These are phyloP conservation scores for Sphaerophoria taeniata DNA, from an alignment of 2,888 invertebrate species.

Conservation along the genomic window DNA sequence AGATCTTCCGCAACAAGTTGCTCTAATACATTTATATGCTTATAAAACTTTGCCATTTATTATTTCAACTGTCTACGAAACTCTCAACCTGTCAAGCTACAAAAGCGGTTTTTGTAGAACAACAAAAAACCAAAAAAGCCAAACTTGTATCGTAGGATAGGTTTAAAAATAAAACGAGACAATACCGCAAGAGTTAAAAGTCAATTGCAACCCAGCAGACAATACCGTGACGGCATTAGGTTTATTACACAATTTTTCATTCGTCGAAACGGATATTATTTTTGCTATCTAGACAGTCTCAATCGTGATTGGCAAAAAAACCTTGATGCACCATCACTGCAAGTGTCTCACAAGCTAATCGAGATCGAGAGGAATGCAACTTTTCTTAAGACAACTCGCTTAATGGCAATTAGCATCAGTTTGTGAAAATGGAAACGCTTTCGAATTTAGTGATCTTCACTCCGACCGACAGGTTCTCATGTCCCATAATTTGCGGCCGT, in stretches of 20 bases:
- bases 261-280: constrained; percentile 24
- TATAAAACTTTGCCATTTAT: not conserved
- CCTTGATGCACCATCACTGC: constrained; percentile 21
- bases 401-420: not conserved
- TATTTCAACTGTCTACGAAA: not conserved
- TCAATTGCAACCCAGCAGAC: not conserved
- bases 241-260: constrained; percentile 38
- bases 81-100: not conserved
- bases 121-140: not conserved
- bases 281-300: not conserved
- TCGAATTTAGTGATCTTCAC: constrained; percentile 12
- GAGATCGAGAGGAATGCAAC: not conserved
- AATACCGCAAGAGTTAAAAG: constrained; percentile 17
- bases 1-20: constrained; percentile 3
- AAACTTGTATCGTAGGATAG: constrained; percentile 20
- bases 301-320: constrained; percentile 13
- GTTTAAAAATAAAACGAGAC: constrained; percentile 20
- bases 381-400: not conserved
- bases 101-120: constrained; percentile 16
- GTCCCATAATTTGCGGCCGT: not conserved
- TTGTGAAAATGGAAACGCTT: not conserved
- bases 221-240: not conserved
- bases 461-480: not conserved
- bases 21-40: not conserved
- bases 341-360: not conserved